Percentiles rank a stretch among this genome's conserved stretches.
Evolutionary conservation across 2,113 vertebrate genomes (phyloP).

Genomic region (Actinemys pallida): DNA sequence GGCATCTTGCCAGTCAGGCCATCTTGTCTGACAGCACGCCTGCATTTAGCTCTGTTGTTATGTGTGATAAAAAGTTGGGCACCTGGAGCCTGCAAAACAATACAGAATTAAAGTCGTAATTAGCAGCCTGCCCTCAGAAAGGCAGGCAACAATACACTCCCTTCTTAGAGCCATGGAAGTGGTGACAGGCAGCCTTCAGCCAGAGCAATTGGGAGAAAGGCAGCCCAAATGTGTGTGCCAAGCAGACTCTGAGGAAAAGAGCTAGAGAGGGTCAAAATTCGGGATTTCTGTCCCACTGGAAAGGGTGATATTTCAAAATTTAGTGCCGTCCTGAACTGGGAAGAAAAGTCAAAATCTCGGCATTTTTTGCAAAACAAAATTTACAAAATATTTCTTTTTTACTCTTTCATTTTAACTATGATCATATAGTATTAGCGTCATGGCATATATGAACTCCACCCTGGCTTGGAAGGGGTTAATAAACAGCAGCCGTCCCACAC

Average conservation of each 20-base stretch:
- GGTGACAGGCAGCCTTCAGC: constrained; percentile 56
- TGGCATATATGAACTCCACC: not conserved
- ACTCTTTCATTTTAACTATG: not conserved
- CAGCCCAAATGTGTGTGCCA: constrained; percentile 7
- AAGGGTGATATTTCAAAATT: not conserved
- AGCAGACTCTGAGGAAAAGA: constrained; percentile 40
- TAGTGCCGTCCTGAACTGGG: not conserved
- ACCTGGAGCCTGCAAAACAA: constrained; percentile 81
- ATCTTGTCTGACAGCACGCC: constrained; percentile 76
- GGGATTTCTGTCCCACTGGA: not conserved
- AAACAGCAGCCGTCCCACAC: not conserved
- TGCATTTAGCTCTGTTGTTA: constrained; percentile 78
- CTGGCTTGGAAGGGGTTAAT: not conserved
- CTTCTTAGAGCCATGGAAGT: constrained; percentile 12
- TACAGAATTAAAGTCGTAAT: constrained; percentile 81
- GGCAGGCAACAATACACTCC: constrained; percentile 52
- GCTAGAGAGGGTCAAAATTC: not conserved
- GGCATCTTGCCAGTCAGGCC: constrained; percentile 77
- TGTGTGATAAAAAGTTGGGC: constrained; percentile 73
- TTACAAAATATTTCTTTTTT: not conserved
- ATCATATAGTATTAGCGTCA: not conserved
- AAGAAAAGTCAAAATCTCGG: not conserved
- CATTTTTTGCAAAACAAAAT: not conserved
- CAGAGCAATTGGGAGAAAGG: constrained; percentile 20
- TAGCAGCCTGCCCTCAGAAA: constrained; percentile 71